Evolutionary conservation across 2,113 vertebrate species (phyloP), one percentile per base, ranked within the genome.

Genomic region (Falcunculus frontatus): DNA sequence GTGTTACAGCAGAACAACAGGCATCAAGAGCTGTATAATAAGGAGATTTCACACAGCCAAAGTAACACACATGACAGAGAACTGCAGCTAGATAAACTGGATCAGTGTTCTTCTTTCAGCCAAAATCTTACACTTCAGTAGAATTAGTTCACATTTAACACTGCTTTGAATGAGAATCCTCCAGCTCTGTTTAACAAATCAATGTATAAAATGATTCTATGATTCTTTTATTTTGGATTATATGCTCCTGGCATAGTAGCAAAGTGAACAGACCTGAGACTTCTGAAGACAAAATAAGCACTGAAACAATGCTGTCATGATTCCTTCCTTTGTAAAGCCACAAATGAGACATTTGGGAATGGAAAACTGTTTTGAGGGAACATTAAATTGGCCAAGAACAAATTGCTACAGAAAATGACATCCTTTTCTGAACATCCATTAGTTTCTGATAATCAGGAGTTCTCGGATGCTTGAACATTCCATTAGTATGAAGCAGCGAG

Each of bases 381-480:
- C 93, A 93, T 97, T 96, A 97, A 97, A 95, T 93, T 42, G 89
- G 73, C 93, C 90, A 92, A 91, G 94, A 97, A 95, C 91, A 92
- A 97, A 97, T 93, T 96, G 84, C 76, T 88, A 25, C 85, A 90
- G 94, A 95, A 97, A 97, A 93, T 92, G 88, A 80, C 68, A 97
- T 52, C 92, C 88, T 92, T 62, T 95, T 93, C 95, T 52, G 84
- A 97, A 86, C 68, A 93, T 93, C 79, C 95, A 87, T 97, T 97
- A 82, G 93, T 83, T 97, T 95, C 87, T 83, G 86, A 97, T 97
- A 95, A 92, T 95, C 91, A 95, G 57, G 60, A 95, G 50, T 96
- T 95, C 86, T 95, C 82, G 50, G 95, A 68, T 97, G 77, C 91
- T 96, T 96, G 88, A 96, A 94, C 92, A 96, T 52, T 73, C 73